Evolutionary conservation across 2,113 vertebrate genomes (phyloP).

Genomic region (Numenius arquata): DNA sequence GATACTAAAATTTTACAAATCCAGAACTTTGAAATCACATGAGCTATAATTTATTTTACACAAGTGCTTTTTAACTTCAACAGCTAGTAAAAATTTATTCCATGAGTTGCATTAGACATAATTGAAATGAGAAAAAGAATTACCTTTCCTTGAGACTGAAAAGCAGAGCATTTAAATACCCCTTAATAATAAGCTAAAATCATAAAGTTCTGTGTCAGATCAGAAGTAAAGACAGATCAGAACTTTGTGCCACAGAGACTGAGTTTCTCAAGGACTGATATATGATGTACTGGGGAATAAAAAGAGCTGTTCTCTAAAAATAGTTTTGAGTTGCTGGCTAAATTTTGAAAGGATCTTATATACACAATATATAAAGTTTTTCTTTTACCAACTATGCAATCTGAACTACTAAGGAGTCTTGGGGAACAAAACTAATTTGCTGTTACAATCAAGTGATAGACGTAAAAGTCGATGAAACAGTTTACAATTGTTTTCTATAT

Average conservation of each 20-base stretch:
- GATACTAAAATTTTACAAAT: not conserved
- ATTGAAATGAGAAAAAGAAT: not conserved
- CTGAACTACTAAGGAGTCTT: not conserved
- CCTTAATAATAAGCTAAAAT: not conserved
- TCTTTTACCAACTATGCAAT: not conserved
- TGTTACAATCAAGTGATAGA: not conserved
- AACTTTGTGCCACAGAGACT: not conserved
- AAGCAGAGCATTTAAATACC: not conserved
- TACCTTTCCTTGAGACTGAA: not conserved
- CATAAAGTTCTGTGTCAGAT: not conserved
- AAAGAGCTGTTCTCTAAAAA: not conserved
- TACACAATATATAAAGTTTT: not conserved
- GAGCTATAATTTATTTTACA: not conserved
- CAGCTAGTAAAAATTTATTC: not conserved
- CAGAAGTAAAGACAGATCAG: not conserved
- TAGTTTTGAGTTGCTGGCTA: not conserved
- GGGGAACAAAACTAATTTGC: not conserved
- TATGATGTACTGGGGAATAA: not conserved
- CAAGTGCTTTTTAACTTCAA: not conserved
- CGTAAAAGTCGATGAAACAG: not conserved
- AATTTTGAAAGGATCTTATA: not conserved
- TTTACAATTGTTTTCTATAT: not conserved
- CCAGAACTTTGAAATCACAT: not conserved
- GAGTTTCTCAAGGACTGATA: not conserved
- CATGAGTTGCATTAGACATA: not conserved